Conservation (phyloP, 2,113 vertebrate species). For the Cephalophus harveyi region DNA sequence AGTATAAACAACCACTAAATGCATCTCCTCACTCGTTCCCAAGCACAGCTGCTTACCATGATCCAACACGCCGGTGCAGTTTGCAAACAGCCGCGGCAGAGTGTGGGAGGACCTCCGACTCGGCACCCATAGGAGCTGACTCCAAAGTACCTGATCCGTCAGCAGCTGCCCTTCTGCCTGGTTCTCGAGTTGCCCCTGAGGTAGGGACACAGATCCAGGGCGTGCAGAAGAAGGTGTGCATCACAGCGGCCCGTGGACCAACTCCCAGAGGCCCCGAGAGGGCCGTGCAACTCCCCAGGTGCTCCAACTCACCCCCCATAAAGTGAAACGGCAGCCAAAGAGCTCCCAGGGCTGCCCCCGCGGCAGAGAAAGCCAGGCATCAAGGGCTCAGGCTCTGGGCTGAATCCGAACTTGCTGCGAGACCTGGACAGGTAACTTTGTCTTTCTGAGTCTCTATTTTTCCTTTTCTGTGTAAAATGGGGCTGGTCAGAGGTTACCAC, state of each 20-base stretch:
- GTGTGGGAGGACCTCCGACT: background rate
- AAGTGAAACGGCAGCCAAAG: background rate
- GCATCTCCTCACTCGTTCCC: background rate
- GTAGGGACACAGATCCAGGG: background rate
- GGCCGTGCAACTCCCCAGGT: background rate
- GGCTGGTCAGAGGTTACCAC: no score
- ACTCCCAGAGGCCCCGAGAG: background rate
- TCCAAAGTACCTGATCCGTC: background rate
- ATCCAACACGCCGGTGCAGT: background rate
- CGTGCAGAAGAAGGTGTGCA: rapidly evolving
- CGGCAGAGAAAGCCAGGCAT: background rate
- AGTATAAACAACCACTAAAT: no score
- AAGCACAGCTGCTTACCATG: background rate
- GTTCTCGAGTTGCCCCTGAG: background rate
- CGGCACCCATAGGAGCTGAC: background rate
- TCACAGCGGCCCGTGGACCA: rapidly evolving
- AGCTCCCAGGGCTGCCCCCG: background rate
- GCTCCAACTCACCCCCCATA: background rate
- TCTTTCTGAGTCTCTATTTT: background rate
- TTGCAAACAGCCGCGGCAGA: background rate
- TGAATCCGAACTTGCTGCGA: background rate
- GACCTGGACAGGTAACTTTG: background rate
- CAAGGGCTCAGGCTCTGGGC: background rate
- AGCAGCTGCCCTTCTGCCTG: background rate
- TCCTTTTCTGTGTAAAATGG: background rate